These are phyloP conservation scores for Laticauda laticaudata DNA, from an alignment of 2,113 vertebrate genomes.

Conservation along the genomic window DNA sequence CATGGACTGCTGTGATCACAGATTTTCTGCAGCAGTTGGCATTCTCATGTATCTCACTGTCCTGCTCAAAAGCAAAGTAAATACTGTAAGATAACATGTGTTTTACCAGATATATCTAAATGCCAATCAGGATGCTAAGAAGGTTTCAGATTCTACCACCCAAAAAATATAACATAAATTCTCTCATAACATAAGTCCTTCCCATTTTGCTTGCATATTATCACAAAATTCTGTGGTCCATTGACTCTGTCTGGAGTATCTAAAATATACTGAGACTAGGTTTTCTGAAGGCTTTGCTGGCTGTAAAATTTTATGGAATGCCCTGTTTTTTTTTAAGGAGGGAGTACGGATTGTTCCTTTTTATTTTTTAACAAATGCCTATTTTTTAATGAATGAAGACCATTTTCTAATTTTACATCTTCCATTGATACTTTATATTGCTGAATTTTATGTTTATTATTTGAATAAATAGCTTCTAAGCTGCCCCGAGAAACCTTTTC, in stretches of 20 bases:
- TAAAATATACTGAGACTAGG: not conserved
- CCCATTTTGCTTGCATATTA: not conserved
- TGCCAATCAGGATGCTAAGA: not conserved
- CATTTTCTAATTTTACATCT: not conserved
- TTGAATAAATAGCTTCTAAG: not conserved
- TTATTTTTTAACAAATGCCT: not conserved
- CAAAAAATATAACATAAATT: not conserved
- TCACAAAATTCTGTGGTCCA: not conserved
- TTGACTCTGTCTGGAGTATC: not conserved
- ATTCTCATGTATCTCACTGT: not conserved
- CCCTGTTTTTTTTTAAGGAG: not conserved
- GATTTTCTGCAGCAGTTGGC: not conserved
- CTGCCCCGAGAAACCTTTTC: not conserved
- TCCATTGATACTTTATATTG: not conserved
- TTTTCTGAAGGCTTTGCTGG: not conserved
- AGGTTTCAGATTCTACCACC: not conserved
- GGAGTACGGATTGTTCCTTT: not conserved
- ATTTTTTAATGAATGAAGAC: not conserved
- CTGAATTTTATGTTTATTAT: not conserved
- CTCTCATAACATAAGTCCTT: not conserved
- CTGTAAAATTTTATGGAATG: not conserved
- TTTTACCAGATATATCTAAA: not conserved
- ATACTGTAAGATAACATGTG: not conserved
- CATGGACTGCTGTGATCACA: not conserved
- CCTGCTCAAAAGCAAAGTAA: not conserved